These are phyloP conservation scores for Amniataba percoides DNA, from an alignment of 2,797 vertebrate species.

Conservation along the genomic window DNA sequence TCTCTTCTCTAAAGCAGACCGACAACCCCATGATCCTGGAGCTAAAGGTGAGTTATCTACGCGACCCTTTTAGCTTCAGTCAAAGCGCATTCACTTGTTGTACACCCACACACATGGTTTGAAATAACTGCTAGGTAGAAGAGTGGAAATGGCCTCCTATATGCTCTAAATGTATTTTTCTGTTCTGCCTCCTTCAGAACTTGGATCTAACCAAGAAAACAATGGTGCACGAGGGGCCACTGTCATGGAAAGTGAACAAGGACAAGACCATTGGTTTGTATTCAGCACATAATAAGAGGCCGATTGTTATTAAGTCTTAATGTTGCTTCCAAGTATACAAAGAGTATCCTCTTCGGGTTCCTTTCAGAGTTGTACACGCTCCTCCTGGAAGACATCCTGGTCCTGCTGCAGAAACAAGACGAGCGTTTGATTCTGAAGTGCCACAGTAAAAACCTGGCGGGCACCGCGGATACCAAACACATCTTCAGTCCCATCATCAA, in stretches of 20 bases:
- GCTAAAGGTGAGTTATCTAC: slow-evolving; percentile 88
- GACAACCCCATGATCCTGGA: slow-evolving; percentile 96
- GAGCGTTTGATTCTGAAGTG: slow-evolving; percentile 95
- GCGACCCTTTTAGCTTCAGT: slow-evolving; percentile 11
- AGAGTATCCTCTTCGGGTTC: neutral
- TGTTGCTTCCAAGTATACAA: neutral
- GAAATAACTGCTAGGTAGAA: slow-evolving; percentile 16
- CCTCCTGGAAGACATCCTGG: slow-evolving; percentile 96
- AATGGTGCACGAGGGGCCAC: slow-evolving; percentile 96
- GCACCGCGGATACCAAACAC: slow-evolving; percentile 92
- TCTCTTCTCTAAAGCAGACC: slow-evolving; percentile 94
- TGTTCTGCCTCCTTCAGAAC: slow-evolving; percentile 84
- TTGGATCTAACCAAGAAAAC: slow-evolving; percentile 97
- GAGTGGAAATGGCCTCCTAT: neutral
- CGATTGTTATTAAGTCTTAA: neutral
- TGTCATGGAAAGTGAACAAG: slow-evolving; percentile 98
- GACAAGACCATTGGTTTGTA: slow-evolving; percentile 96
- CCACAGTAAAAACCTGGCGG: slow-evolving; percentile 95
- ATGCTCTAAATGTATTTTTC: slow-evolving; percentile 12
- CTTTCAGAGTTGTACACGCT: slow-evolving; percentile 90
- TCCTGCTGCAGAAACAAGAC: slow-evolving; percentile 96
- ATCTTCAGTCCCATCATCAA: slow-evolving; percentile 98
- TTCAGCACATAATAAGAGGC: neutral
- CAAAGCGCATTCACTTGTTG: slow-evolving; percentile 9
- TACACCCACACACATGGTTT: slow-evolving; percentile 2